These are phyloP conservation scores for Symphodus melops DNA, from an alignment of 2,113 vertebrate species.

Conservation along the genomic window DNA sequence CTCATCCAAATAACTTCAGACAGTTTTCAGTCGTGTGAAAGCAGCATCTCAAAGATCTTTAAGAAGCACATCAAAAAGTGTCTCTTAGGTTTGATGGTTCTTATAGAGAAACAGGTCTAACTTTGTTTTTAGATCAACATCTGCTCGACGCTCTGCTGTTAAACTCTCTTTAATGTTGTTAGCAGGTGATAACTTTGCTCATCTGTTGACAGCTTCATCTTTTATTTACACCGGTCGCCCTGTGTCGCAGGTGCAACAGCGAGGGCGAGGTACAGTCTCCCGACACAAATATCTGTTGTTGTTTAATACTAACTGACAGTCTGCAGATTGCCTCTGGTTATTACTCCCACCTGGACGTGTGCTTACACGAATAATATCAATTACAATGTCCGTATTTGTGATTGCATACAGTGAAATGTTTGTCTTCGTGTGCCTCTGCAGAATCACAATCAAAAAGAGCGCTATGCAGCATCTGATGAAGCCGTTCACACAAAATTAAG, in stretches of 20 bases:
- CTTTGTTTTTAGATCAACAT: background rate
- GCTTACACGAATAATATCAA: conserved; percentile 34
- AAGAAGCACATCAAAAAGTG: no score
- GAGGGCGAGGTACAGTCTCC: conserved; percentile 33
- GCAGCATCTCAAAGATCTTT: no score
- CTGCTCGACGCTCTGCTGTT: conserved; percentile 19
- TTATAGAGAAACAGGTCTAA: background rate
- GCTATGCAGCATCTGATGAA: conserved; percentile 62
- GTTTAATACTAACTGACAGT: conserved; percentile 50
- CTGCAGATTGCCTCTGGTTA: conserved; percentile 48
- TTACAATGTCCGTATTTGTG: conserved; percentile 28
- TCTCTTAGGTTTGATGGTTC: no score
- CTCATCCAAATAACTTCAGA: no score
- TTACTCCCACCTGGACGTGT: conserved; percentile 44
- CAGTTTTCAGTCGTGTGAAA: no score
- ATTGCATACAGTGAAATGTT: conserved; percentile 46
- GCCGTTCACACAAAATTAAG: conserved; percentile 58
- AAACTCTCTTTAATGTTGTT: conserved; percentile 49
- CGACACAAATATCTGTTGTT: conserved; percentile 32
- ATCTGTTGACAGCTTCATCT: conserved; percentile 71
- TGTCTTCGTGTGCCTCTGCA: conserved; percentile 22
- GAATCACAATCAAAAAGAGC: conserved; percentile 53
- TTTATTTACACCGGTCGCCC: conserved; percentile 67
- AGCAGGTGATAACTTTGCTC: conserved; percentile 63
- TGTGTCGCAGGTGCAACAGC: conserved; percentile 56